A percentile compares a stretch with the other conserved stretches of the same genome.
Conservation (phyloP, 1,140 invertebrate species). For the Dendrolimus kikuchii region DNA sequence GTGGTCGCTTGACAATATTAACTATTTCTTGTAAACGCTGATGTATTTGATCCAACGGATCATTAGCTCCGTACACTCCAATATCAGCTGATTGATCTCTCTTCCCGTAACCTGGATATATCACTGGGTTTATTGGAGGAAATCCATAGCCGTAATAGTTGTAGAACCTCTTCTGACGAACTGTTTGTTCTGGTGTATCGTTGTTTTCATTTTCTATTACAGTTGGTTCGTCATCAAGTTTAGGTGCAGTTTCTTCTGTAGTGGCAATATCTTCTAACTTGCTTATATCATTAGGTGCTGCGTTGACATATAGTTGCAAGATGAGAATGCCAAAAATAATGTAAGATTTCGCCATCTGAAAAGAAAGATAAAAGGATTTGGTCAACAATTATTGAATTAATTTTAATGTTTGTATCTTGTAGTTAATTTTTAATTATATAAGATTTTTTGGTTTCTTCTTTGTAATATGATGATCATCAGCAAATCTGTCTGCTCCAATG, state of each 20-base stretch:
- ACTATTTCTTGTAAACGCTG: slow-evolving; percentile 36
- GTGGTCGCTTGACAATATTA: slow-evolving; percentile 22
- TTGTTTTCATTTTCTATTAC: slow-evolving; percentile 12
- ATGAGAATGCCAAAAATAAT: slow-evolving; percentile 14
- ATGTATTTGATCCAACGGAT: slow-evolving; percentile 32
- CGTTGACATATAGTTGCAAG: slow-evolving; percentile 15
- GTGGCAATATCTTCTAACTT: slow-evolving; percentile 14
- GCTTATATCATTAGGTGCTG: slow-evolving; percentile 16
- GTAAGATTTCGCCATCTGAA: slow-evolving; percentile 15
- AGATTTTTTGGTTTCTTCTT: too few relatives aligned
- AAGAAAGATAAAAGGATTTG: not conserved
- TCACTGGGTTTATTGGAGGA: slow-evolving; percentile 22
- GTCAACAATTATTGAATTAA: too few relatives aligned
- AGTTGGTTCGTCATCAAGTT: slow-evolving; percentile 7
- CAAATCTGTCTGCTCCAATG: too few relatives aligned
- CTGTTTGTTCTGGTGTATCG: slow-evolving; percentile 12
- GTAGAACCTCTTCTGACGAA: slow-evolving; percentile 46
- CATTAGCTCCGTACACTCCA: slow-evolving; percentile 26
- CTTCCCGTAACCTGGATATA: slow-evolving; percentile 24
- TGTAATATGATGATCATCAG: too few relatives aligned
- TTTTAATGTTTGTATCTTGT: too few relatives aligned
- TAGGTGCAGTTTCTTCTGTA: slow-evolving; percentile 4
- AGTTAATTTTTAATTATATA: too few relatives aligned
- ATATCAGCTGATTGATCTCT: slow-evolving; percentile 27
- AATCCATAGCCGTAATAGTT: slow-evolving; percentile 30